phyloP scores from a whole-genome alignment of 2,113 vertebrate genomes.

The Zosterops hypoxanthus region DNA sequence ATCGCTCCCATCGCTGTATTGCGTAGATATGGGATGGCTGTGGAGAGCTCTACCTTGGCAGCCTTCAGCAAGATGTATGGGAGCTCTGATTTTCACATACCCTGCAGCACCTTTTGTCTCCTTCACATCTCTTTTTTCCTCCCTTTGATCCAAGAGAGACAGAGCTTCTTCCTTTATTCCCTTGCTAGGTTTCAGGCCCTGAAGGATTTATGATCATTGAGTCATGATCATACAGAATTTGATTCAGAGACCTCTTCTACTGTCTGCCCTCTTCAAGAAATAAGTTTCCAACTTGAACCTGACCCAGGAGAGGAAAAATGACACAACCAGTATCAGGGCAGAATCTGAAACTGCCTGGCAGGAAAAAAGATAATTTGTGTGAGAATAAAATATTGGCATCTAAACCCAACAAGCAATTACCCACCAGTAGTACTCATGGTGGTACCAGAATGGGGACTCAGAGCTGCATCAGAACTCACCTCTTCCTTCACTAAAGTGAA shows the following conservation, averaged over 20 bases:
- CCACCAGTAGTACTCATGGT: neutral
- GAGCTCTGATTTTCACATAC: constrained; percentile 62
- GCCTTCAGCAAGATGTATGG: neutral
- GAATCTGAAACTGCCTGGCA: neutral
- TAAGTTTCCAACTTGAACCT: constrained; percentile 9
- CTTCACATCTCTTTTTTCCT: constrained; percentile 18
- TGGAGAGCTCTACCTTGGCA: constrained; percentile 45
- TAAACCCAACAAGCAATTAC: neutral
- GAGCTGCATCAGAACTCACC: neutral
- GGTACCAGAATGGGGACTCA: neutral
- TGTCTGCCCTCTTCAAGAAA: neutral
- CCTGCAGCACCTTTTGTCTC: constrained; percentile 47
- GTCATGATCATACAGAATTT: constrained; percentile 23
- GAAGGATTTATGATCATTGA: constrained; percentile 42
- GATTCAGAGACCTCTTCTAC: constrained; percentile 16
- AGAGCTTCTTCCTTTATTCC: constrained; percentile 40
- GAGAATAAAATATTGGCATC: neutral
- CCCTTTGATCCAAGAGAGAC: constrained; percentile 46
- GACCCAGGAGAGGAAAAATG: neutral
- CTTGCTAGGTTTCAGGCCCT: constrained; percentile 39
- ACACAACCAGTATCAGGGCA: neutral
- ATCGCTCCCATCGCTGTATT: neutral
- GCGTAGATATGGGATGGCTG: constrained; percentile 23
- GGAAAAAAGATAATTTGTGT: neutral
- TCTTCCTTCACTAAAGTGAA: neutral